Percentiles rank a stretch among this genome's conserved stretches.
These are phyloP conservation scores for Caenorhabditis brenneri DNA, from an alignment of 1,140 invertebrate species.

Conservation along the genomic window DNA sequence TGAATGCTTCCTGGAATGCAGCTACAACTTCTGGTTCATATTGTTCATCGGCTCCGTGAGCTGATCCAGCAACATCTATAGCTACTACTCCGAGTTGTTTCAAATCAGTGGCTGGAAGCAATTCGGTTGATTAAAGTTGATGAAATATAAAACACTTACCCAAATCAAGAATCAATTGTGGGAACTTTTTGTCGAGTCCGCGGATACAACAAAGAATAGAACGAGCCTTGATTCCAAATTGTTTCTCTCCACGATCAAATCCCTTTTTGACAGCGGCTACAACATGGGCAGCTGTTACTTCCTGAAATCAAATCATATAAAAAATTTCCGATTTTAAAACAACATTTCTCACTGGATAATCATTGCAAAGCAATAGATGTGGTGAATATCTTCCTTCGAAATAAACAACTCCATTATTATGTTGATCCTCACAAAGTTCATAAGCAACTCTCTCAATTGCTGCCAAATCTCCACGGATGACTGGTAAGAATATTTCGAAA, in stretches of 20 bases:
- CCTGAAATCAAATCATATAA: constrained; percentile 65
- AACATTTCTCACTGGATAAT: constrained; percentile 46
- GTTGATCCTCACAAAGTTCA: constrained; percentile 76
- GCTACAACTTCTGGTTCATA: constrained; percentile 66
- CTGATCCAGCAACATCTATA: constrained; percentile 75
- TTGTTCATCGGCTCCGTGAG: constrained; percentile 71
- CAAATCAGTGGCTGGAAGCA: constrained; percentile 53
- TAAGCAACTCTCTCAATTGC: constrained; percentile 76
- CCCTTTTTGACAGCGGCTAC: constrained; percentile 73
- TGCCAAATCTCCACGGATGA: constrained; percentile 74
- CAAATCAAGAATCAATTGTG: constrained; percentile 73
- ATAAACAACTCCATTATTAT: constrained; percentile 74
- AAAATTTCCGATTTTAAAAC: constrained; percentile 59
- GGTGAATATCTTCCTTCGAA: constrained; percentile 76
- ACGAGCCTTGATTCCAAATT: constrained; percentile 74
- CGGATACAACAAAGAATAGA: constrained; percentile 72
- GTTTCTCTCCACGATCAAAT: constrained; percentile 72
- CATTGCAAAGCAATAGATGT: constrained; percentile 67
- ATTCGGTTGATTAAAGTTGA: constrained; percentile 45
- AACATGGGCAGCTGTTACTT: constrained; percentile 71
- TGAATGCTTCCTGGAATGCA: constrained; percentile 71
- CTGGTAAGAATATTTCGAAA: constrained; percentile 73
- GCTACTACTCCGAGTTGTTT: constrained; percentile 75
- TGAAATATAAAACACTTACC: constrained; percentile 69
- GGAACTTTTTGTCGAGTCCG: constrained; percentile 71